These are phyloP conservation scores for Thalassoma bifasciatum DNA, from an alignment of 2,113 vertebrate species.

Conservation along the genomic window DNA sequence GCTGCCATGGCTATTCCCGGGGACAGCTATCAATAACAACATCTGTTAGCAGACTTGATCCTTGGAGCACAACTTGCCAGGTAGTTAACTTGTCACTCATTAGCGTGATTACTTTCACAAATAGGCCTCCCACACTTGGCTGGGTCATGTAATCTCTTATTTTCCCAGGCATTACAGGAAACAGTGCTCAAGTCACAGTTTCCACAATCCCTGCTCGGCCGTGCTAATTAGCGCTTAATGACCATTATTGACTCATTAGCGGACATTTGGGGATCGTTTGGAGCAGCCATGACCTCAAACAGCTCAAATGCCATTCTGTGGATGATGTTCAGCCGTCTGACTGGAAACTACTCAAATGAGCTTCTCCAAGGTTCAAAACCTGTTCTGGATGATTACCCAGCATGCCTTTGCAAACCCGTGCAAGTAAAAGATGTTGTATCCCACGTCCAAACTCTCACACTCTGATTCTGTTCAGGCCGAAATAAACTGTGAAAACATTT, in stretches of 20 bases:
- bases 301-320: constrained; percentile 92
- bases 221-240: constrained; percentile 96
- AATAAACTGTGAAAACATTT: constrained; percentile 26
- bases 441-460: constrained; percentile 1
- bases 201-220: constrained; percentile 87
- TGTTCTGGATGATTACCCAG: constrained; percentile 90
- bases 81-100: constrained; percentile 91
- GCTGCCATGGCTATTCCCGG: constrained; percentile 52
- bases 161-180: constrained; percentile 80
- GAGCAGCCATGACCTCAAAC: constrained; percentile 86
- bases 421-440: constrained; percentile 27
- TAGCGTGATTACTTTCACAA: constrained; percentile 57
- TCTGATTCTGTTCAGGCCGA: not conserved
- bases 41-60: constrained; percentile 75
- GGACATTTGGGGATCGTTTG: constrained; percentile 89
- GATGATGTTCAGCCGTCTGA: constrained; percentile 91
- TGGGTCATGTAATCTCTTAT: constrained; percentile 49
- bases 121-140: constrained; percentile 57
- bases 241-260: constrained; percentile 96
- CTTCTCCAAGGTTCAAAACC: constrained; percentile 87
- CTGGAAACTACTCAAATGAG: constrained; percentile 81
- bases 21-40: constrained; percentile 66
- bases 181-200: constrained; percentile 89
- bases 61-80: constrained; percentile 88
- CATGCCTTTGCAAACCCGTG: constrained; percentile 90